These are phyloP conservation scores for Mus minutoides DNA, from an alignment of 2,797 vertebrate species.

Conservation along the genomic window DNA sequence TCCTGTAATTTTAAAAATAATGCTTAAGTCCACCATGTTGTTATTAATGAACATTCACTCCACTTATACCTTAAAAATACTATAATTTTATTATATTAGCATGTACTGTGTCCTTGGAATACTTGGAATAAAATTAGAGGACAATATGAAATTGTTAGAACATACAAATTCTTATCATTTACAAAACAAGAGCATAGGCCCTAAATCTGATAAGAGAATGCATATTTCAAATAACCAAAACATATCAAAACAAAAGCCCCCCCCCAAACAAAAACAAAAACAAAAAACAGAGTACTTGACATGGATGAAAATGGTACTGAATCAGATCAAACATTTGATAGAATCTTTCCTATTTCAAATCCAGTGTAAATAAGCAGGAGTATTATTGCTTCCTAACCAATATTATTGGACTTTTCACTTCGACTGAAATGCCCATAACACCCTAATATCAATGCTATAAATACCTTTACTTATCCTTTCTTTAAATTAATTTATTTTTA, in stretches of 20 bases:
- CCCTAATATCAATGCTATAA: neutral
- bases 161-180: neutral
- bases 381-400: neutral
- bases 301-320: neutral
- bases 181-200: neutral
- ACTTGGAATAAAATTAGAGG: neutral
- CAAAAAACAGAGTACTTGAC: neutral
- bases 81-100: neutral
- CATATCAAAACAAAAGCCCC: neutral
- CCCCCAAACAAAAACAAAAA: neutral
- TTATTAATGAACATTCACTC: neutral
- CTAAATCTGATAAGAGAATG: neutral
- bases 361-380: neutral
- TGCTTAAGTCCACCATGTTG: neutral
- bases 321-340: neutral
- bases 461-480: neutral
- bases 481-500: no score
- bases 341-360: neutral
- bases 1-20: neutral
- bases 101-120: neutral
- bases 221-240: neutral
- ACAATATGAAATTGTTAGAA: neutral
- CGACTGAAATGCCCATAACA: neutral
- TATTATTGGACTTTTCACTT: neutral
- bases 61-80: neutral